phyloP scores from a whole-genome alignment of 2,888 invertebrate genomes.

The Xanthia icteritia region DNA sequence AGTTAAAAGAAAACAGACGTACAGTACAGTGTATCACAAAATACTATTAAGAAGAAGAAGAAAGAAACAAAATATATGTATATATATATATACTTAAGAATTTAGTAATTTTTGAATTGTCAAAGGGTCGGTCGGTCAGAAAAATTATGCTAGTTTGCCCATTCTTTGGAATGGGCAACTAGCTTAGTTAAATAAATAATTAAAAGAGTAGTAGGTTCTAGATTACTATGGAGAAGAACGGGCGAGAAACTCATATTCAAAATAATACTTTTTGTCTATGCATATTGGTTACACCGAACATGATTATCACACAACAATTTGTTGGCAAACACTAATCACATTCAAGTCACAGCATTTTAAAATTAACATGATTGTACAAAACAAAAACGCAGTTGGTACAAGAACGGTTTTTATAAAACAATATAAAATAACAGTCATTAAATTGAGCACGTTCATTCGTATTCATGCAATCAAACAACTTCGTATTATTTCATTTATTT shows the following conservation, averaged over 20 bases:
- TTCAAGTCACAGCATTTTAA: constrained; percentile 55
- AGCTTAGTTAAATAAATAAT: too few species aligned
- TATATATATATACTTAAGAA: too few species aligned
- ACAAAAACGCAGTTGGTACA: constrained; percentile 54
- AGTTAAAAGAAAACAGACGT: too few species aligned
- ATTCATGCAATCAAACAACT: constrained; percentile 73
- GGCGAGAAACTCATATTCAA: not conserved
- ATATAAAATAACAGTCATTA: constrained; percentile 74
- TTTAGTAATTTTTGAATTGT: too few species aligned
- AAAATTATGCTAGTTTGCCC: not conserved
- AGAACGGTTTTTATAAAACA: constrained; percentile 68
- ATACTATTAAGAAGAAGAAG: too few species aligned
- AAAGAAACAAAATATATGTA: too few species aligned
- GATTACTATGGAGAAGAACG: not conserved
- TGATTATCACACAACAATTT: constrained; percentile 30
- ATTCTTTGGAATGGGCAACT: too few species aligned
- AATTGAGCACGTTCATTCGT: constrained; percentile 69
- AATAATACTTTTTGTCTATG: constrained; percentile 19
- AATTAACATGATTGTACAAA: constrained; percentile 57
- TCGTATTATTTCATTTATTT: constrained; percentile 63
- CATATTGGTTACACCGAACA: constrained; percentile 12
- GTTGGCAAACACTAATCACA: constrained; percentile 46
- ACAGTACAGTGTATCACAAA: too few species aligned
- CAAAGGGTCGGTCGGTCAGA: not conserved
- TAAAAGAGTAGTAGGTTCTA: not conserved